Base-by-base conservation (phyloP, 2,113 vertebrate species). In the Cyprinodon tularosa region DNA sequence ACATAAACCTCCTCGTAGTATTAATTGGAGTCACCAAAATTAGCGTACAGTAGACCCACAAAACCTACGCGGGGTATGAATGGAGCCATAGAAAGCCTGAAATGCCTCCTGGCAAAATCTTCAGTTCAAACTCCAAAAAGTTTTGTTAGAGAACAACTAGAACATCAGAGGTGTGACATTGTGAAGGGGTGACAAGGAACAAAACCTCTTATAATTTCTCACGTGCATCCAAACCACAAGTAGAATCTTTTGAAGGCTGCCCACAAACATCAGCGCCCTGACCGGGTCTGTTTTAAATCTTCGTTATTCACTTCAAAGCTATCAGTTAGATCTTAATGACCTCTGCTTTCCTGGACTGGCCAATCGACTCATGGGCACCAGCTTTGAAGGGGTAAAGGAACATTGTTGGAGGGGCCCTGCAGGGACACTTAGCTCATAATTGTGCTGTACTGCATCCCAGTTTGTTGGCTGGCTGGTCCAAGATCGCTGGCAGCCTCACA, bases 281-380 rank as follows among this genome's bases (percentile, higher is more conserved):
- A 9, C 63, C 59, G 29, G 9, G 4, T 40, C 17, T 60, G 45
- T 57, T 79, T 62, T 38, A 72, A 22, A 68, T 42, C 12, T 3
- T 44, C 39, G 71, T 78, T 1, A 67, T 76, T 76, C 53, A 59
- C 60, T 73, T 78, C 12, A 81, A 47, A 84, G 61, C 78, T 83
- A 86, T 89, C n/a, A 0, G n/a, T 80, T 66, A 66, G 45, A 86
- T 88, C 80, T 80, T 80, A 85, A 89, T 73, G 64, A 80, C 76
- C 71, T 84, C 74, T 42, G 63, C 76, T 59, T 57, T 47, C 37
- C 65, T 37, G 50, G 22, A 22, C 6, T 37, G 40, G 48, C 70
- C 66, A 29, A 4, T 2, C 17, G 37, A 42, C 75, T 80, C 5
- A 15, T 84, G 36, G 45, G 45, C 72, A 70, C 37, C 64, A 72